Evolutionary conservation across 1,140 invertebrate species (phyloP).

Genomic region (Vollenhovia emeryi): DNA sequence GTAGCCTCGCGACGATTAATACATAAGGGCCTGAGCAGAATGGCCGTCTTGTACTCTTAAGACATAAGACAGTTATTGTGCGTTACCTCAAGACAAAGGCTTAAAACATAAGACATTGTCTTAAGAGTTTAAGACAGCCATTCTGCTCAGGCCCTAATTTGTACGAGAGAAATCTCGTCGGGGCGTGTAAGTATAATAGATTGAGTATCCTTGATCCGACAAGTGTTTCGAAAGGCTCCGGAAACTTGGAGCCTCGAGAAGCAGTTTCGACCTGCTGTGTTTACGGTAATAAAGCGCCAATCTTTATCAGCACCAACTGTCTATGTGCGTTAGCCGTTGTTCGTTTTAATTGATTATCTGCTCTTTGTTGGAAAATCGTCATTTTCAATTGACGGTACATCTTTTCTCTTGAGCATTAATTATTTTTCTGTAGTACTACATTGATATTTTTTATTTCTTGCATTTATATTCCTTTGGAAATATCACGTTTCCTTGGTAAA

Average conservation of each 20-base stretch:
- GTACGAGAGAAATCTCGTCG: neutral
- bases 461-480: neutral
- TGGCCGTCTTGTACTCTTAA: too few relatives aligned
- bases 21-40: too few relatives aligned
- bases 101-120: too few relatives aligned
- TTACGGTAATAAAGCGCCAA: neutral
- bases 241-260: neutral
- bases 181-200: neutral
- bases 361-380: neutral
- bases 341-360: neutral
- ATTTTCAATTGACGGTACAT: too few relatives aligned
- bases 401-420: neutral
- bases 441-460: neutral
- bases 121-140: too few relatives aligned
- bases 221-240: neutral
- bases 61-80: too few relatives aligned
- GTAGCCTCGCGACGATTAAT: neutral
- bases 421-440: neutral
- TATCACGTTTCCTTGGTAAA: too few relatives aligned
- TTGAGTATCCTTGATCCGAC: neutral
- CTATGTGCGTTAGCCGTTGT: neutral
- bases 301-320: neutral
- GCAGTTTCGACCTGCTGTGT: neutral
- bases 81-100: too few relatives aligned
- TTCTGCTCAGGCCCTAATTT: too few relatives aligned